Evolutionary conservation across 2,797 vertebrate genomes (phyloP), one percentile per base, ranked within the genome.

Genomic region (Anniella stebbinsi): DNA sequence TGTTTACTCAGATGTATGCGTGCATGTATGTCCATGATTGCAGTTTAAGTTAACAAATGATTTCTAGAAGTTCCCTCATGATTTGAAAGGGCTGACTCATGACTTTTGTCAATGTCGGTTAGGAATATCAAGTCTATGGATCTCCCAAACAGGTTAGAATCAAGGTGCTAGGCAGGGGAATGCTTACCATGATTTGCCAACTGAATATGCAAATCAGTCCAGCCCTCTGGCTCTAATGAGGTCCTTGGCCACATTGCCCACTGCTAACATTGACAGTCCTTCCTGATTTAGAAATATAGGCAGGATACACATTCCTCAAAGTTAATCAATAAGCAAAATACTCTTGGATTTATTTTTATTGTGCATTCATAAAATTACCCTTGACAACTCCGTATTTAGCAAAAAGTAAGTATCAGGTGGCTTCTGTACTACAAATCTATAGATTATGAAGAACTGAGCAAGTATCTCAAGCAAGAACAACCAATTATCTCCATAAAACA

Each of bases 271-370:
- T 80, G 86, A 91, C 21, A 88, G 80, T 33, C 87, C 90, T 86
- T 84, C 63, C 77, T 86, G 89, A 82, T 87, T 48, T 90, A 76
- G 93, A 91, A 94, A 93, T 88, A 91, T 76, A 94, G 91, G 92
- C 93, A 86, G 90, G 17, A 11, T 45, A 81, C 84, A 94, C 93
- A 92, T 95, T 81, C 94, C 92, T 92, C 88, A 88, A 89, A 90
- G 93, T 95, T 95, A 95, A 96, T 93, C 93, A 94, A 94, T 95
- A 96, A 95, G 92, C 93, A 93, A 87, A 89, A 86, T 5, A 90
- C 63, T n/a, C 69, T 30, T 66, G 7, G 36, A n/a, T 86, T 73
- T 76, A 87, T 90, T 87, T 90, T 90, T 75, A 90, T 75, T 81
- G n/a, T 48, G 33, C 41, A 82, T 23, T 87, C 57, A 90, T 54